Percentiles rank a stretch among this genome's conserved stretches.
These are phyloP conservation scores for Pseudococcus longispinus DNA, from an alignment of 2,888 invertebrate species.

Conservation along the genomic window DNA sequence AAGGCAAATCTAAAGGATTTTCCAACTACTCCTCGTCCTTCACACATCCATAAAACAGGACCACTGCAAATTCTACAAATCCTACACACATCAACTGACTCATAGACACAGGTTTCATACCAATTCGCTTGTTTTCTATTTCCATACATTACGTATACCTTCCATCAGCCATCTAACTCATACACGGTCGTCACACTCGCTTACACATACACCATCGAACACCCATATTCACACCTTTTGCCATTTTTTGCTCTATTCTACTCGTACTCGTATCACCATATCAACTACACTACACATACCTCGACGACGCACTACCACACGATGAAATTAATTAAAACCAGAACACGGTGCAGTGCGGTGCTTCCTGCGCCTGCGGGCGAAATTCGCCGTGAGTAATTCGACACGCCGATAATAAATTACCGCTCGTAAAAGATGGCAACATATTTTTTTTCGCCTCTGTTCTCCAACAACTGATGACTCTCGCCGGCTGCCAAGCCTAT, in stretches of 20 bases:
- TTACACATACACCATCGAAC: not conserved
- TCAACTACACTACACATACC: not conserved
- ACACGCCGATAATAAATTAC: not conserved
- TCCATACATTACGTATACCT: too few relatives aligned
- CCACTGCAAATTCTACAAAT: not conserved
- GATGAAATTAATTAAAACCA: not conserved
- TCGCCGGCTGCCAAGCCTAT: not conserved
- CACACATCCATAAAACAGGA: not conserved
- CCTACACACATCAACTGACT: not conserved
- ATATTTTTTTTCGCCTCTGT: not conserved
- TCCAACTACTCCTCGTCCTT: not conserved
- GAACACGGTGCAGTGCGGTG: not conserved
- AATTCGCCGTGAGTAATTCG: slow-evolving; percentile 5
- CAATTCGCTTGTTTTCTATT: not conserved
- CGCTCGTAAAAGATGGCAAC: not conserved
- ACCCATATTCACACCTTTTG: not conserved
- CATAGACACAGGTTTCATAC: not conserved
- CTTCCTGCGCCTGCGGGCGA: not conserved
- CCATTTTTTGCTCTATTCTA: not conserved
- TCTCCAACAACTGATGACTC: not conserved
- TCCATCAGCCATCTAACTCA: not conserved
- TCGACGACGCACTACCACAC: not conserved
- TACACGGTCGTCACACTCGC: not conserved
- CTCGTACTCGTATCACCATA: too few relatives aligned
- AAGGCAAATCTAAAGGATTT: not conserved